Evolutionary conservation across 2,113 vertebrate species (phyloP).

Genomic region (Nycticryphes semicollaris): DNA sequence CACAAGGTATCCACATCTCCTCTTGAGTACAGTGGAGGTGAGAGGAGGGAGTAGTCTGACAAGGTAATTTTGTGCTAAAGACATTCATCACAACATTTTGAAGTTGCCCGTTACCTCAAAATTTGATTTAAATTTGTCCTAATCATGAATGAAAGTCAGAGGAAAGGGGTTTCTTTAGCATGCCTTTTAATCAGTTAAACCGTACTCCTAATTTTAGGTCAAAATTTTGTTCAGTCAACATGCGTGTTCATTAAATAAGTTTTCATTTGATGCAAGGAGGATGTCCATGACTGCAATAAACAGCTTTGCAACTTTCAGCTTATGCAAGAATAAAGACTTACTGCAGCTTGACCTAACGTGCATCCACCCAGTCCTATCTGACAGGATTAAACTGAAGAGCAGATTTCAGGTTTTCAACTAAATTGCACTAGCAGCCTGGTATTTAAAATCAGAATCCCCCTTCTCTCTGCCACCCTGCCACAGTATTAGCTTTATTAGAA

Average conservation of each 20-base stretch:
- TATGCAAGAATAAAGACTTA: constrained; percentile 1
- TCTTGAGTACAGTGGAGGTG: neutral
- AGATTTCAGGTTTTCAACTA: neutral
- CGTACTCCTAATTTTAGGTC: neutral
- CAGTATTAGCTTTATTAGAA: neutral
- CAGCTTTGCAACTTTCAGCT: neutral
- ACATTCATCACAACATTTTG: neutral
- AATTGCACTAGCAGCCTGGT: neutral
- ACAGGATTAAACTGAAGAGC: neutral
- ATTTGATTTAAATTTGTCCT: neutral
- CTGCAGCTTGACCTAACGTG: neutral
- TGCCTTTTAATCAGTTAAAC: neutral
- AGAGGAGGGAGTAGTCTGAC: neutral
- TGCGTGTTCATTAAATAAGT: neutral
- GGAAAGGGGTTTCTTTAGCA: neutral
- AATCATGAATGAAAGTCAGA: neutral
- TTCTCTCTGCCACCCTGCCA: neutral
- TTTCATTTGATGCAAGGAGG: neutral
- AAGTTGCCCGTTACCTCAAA: neutral
- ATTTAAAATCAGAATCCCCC: neutral
- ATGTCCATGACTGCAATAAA: neutral
- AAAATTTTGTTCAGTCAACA: neutral
- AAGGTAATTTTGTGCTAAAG: neutral
- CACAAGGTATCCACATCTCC: neutral
- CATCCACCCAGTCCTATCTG: neutral